phyloP scores from a whole-genome alignment of 1,140 invertebrate species.

The Drosophila arizonae region DNA sequence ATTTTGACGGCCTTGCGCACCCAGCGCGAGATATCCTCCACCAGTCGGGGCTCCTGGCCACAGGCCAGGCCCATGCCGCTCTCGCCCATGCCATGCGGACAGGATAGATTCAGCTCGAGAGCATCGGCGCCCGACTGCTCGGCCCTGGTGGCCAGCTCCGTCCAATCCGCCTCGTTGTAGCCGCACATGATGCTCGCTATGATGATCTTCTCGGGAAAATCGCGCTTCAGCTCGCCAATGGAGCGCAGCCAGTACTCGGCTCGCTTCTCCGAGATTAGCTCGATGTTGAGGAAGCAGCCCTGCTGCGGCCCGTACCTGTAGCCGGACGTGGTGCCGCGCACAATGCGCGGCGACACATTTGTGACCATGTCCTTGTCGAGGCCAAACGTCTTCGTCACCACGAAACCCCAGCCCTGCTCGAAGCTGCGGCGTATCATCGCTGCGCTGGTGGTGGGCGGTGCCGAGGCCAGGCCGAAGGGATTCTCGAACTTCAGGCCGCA shows the following conservation, averaged over 20 bases:
- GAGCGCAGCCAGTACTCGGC: constrained; percentile 96
- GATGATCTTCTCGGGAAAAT: constrained; percentile 95
- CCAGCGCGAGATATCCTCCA: constrained; percentile 95
- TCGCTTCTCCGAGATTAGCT: constrained; percentile 98
- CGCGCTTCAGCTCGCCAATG: constrained; percentile 94
- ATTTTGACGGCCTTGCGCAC: constrained; percentile 93
- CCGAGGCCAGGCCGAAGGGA: constrained; percentile 98
- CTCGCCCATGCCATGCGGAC: constrained; percentile 99
- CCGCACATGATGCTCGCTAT: constrained; percentile 99
- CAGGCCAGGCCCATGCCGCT: constrained; percentile 98
- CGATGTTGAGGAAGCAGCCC: constrained; percentile 97
- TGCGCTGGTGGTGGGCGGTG: constrained; percentile 96
- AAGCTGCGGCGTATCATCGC: constrained; percentile 98
- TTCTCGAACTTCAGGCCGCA: constrained; percentile 97
- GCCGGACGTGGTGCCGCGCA: constrained; percentile 95
- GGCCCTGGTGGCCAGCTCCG: constrained; percentile 89
- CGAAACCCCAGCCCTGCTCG: constrained; percentile 98
- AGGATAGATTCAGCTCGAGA: constrained; percentile 97
- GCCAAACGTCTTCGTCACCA: constrained; percentile 97
- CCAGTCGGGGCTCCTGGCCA: constrained; percentile 95
- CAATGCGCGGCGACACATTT: constrained; percentile 98
- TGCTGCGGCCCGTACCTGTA: constrained; percentile 97
- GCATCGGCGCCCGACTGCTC: constrained; percentile 96
- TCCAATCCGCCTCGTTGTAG: constrained; percentile 95
- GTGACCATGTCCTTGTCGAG: constrained; percentile 98